Percentiles rank a stretch among this genome's conserved stretches.
Conservation (phyloP, 1,140 invertebrate species). For the Nautilus pompilius region DNA sequence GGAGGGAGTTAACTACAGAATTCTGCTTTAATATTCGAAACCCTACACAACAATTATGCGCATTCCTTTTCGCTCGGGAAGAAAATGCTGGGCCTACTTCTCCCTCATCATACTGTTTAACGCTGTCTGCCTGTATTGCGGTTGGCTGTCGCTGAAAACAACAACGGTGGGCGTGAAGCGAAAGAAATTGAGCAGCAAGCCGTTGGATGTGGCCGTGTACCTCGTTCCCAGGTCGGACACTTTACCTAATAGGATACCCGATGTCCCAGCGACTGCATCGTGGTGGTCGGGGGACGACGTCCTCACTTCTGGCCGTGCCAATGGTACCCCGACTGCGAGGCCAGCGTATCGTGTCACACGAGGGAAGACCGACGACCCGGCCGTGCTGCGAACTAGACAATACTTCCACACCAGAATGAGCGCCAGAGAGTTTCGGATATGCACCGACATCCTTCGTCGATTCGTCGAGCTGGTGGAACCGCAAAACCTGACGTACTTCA, state of each 20-base stretch:
- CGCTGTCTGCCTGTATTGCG: background rate
- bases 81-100: constrained; percentile 2
- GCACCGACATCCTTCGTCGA: background rate
- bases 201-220: background rate
- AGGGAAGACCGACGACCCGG: background rate
- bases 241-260: background rate
- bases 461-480: background rate
- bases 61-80: background rate
- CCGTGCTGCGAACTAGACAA: background rate
- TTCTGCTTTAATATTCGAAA: too few relatives aligned
- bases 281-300: background rate
- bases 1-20: too few relatives aligned
- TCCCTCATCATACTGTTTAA: background rate
- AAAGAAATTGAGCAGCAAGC: background rate
- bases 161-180: background rate
- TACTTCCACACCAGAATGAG: background rate
- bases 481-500: constrained; percentile 13
- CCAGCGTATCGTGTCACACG: background rate
- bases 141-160: background rate
- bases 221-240: background rate
- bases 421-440: background rate
- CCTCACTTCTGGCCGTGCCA: background rate
- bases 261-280: background rate
- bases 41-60: background rate
- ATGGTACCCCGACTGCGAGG: background rate